These are phyloP conservation scores for Varecia variegata DNA, from an alignment of 2,797 vertebrate genomes.

Conservation along the genomic window DNA sequence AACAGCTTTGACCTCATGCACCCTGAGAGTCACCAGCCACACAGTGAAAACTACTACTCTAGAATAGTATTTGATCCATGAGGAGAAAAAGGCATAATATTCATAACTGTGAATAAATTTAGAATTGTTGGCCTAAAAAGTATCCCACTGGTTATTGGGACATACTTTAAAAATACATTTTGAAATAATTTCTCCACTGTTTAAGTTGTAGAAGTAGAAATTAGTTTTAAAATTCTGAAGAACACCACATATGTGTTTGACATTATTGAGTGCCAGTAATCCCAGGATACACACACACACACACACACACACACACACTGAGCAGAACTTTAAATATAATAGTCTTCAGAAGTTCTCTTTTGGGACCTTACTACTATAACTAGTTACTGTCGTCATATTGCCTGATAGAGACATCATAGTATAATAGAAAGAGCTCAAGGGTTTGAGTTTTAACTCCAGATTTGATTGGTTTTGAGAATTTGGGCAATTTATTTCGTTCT, in stretches of 20 bases:
- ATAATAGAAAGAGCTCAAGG: neutral
- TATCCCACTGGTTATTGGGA: neutral
- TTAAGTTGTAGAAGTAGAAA: neutral
- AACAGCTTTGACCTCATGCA: neutral
- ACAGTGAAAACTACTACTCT: neutral
- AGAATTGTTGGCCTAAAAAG: neutral
- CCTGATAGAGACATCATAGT: neutral
- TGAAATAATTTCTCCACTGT: neutral
- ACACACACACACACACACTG: neutral
- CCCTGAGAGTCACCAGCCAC: neutral
- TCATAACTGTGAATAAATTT: neutral
- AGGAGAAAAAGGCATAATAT: neutral
- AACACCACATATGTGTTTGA: neutral
- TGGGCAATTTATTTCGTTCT: neutral
- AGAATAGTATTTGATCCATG: neutral
- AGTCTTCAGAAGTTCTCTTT: neutral
- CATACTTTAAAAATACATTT: neutral
- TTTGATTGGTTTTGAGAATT: neutral
- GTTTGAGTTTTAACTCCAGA: neutral
- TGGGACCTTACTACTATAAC: neutral
- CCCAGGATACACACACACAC: neutral
- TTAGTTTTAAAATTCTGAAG: constrained; percentile 21
- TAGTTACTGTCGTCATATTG: neutral
- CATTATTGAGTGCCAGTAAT: neutral
- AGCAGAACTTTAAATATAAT: neutral